phyloP scores from a whole-genome alignment of 2,113 vertebrate species.

The Natator depressus region DNA sequence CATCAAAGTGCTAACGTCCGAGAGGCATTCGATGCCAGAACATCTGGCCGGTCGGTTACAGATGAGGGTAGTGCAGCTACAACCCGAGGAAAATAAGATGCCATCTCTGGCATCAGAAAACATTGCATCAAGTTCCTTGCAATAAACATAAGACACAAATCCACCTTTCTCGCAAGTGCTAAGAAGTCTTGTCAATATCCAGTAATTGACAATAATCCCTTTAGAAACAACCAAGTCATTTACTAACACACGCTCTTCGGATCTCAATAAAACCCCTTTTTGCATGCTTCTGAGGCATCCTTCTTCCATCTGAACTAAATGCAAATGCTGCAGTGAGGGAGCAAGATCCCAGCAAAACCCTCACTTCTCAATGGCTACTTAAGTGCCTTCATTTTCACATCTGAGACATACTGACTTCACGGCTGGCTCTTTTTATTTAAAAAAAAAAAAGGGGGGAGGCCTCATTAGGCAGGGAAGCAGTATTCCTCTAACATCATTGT shows the following conservation, averaged over 20 bases:
- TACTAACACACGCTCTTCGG: fast-evolving
- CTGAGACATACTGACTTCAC: background rate
- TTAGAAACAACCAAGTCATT: fast-evolving
- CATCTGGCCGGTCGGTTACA: background rate
- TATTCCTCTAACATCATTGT: background rate
- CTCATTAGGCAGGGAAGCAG: background rate
- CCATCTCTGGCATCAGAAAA: conserved; percentile 62
- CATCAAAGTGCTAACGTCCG: conserved; percentile 65
- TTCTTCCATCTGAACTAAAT: background rate
- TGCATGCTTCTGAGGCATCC: background rate
- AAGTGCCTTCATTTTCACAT: fast-evolving
- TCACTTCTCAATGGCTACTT: background rate
- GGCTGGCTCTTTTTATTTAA: background rate
- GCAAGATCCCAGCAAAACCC: background rate
- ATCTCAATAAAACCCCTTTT: fast-evolving
- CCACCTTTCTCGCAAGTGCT: background rate
- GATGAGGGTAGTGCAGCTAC: background rate
- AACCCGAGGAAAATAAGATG: conserved; percentile 13
- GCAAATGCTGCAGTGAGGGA: background rate
- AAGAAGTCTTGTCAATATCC: background rate
- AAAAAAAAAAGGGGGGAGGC: background rate
- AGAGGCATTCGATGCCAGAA: background rate
- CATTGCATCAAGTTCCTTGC: conserved; percentile 51
- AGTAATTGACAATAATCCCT: background rate
- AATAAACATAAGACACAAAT: background rate